Conservation (phyloP, 2,888 invertebrate species). For the Pristionchus exspectatus region DNA sequence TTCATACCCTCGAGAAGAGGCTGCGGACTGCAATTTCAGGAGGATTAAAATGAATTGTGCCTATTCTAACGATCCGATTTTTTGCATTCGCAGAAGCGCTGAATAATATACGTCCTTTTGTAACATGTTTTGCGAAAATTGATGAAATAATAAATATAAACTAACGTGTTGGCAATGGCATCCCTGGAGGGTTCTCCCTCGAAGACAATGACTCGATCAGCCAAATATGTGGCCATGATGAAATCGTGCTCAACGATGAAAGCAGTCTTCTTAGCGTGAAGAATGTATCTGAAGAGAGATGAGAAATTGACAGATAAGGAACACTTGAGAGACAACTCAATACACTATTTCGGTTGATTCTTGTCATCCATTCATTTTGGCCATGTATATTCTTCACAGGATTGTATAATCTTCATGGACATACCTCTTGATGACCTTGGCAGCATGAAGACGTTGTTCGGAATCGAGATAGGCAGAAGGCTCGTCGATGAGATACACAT, state of each 20-base stretch:
- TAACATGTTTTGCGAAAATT: neutral
- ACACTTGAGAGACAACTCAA: neutral
- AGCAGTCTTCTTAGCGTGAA: constrained; percentile 99
- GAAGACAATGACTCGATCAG: constrained; percentile 98
- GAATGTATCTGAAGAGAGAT: constrained; percentile 85
- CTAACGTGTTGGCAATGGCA: constrained; percentile 89
- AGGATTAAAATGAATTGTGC: neutral
- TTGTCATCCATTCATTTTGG: too few species aligned
- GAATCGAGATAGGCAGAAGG: constrained; percentile 99
- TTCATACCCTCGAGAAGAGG: constrained; percentile 98
- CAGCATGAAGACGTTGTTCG: constrained; percentile 98
- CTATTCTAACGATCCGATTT: neutral
- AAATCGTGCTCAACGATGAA: constrained; percentile 99
- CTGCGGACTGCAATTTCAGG: constrained; percentile 83
- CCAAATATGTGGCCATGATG: constrained; percentile 94
- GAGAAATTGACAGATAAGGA: neutral
- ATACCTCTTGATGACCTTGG: constrained; percentile 97
- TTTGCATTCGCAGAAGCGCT: neutral
- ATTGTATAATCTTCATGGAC: neutral
- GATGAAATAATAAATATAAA: constrained; percentile 1
- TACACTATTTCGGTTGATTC: too few species aligned
- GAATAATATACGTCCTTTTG: neutral
- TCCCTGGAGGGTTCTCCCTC: constrained; percentile 93
- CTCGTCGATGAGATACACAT: constrained; percentile 98
- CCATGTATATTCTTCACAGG: too few species aligned